Evolutionary conservation across 2,113 vertebrate genomes (phyloP), one percentile per base, ranked within the genome.

Genomic region (Rynchops niger): DNA sequence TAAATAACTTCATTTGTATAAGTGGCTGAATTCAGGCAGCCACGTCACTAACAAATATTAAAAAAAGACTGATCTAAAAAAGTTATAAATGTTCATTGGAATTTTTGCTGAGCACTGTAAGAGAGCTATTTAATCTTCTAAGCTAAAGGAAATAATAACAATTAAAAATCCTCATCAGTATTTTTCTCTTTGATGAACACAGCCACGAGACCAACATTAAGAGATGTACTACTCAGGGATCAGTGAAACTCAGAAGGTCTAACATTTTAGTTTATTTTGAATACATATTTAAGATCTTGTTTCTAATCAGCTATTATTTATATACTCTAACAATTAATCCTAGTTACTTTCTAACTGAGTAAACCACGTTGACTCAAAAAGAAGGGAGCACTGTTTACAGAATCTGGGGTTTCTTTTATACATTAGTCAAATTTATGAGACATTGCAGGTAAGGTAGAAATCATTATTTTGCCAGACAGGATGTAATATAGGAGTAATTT

Each of bases 321-420:
- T 1, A 58, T 10, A 52, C 79, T 70, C 70, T 74, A 74, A 11
- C 15, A 71, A 76, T 49, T 38, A 65, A 47, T 62, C 30, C 45
- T 18, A 15, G 16, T 34, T 61, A 38, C 10, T 61, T 66, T 29
- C 29, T 27, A 34, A 61, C 16, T 32, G 17, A 88, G 11, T 29
- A 36, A 73, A 36, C 0, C 0, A 11, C 2, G 12, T 23, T 65
- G 43, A 50, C 6, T n/a, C n/a, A 12, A 40, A 40, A 59, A 70
- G 12, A 40, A 49, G 21, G 21, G 47, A 22, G 21, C 20, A 52
- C 5, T 0, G 9, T 52, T 90, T 47, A 66, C 45, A 78, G 29
- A 55, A 32, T 6, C 14, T 52, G 36, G 2, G 26, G 5, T 2
- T 78, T 61, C 19, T 65, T 63, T 61, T 27, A 61, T 19, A 50